These are phyloP conservation scores for Epinephelus cyanopodus DNA, from an alignment of 2,113 vertebrate species.

Conservation along the genomic window DNA sequence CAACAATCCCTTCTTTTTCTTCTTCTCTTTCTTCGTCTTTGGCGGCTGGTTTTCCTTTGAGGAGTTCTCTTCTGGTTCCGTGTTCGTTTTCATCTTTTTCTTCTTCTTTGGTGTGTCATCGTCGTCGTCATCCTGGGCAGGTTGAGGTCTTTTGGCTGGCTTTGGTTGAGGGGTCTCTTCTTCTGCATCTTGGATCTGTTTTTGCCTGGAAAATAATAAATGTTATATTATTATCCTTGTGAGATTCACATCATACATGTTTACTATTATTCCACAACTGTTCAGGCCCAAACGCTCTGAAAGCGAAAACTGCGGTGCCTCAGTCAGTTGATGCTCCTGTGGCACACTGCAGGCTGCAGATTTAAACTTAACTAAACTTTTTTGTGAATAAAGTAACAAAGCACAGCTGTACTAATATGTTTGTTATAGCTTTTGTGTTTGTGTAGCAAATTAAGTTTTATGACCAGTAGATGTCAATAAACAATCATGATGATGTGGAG, in stretches of 20 bases:
- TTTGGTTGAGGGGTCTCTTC: slow-evolving; percentile 27
- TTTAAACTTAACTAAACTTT: no score
- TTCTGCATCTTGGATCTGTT: not conserved
- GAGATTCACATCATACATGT: not conserved
- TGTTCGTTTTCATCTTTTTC: slow-evolving; percentile 21
- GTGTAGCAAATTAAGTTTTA: no score
- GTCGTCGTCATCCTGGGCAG: not conserved
- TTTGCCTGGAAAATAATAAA: slow-evolving; percentile 27
- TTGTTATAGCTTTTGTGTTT: no score
- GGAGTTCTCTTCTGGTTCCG: slow-evolving; percentile 41
- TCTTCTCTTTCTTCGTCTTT: slow-evolving; percentile 19
- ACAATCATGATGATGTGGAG: no score
- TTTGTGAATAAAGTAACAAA: no score
- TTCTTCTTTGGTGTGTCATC: slow-evolving; percentile 50
- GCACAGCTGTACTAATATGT: no score
- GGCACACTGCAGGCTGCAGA: no score
- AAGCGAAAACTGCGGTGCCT: no score
- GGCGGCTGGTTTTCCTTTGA: slow-evolving; percentile 67
- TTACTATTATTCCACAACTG: not conserved
- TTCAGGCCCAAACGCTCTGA: no score
- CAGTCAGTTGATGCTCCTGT: no score
- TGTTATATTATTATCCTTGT: not conserved
- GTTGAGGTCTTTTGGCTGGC: slow-evolving; percentile 21
- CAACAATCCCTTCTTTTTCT: not conserved
- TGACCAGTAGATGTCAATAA: no score